phyloP scores from a whole-genome alignment of 2,797 vertebrate species.

The Premnoplex brunnescens region DNA sequence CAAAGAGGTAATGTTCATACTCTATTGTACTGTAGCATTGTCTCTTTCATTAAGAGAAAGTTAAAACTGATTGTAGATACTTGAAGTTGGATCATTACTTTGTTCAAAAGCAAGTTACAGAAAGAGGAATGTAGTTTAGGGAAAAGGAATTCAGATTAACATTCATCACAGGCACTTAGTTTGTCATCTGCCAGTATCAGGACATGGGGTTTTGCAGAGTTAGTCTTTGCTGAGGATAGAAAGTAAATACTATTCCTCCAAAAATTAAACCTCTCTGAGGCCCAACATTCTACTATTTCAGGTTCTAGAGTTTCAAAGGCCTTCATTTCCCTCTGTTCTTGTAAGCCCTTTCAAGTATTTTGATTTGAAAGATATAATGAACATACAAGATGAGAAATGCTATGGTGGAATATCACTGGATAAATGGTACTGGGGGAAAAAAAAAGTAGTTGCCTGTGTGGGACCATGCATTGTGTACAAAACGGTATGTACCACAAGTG shows the following conservation, averaged over 20 bases:
- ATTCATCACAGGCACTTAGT: background rate
- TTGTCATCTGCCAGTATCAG: background rate
- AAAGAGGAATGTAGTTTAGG: background rate
- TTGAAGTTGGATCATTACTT: background rate
- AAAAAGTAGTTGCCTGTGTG: background rate
- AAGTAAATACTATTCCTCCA: background rate
- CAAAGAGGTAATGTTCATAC: conserved; percentile 3
- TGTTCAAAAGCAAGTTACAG: background rate
- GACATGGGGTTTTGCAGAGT: background rate
- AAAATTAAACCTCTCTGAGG: background rate
- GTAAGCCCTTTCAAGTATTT: background rate
- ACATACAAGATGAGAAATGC: background rate
- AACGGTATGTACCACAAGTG: background rate
- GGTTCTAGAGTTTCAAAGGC: background rate
- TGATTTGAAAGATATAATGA: background rate
- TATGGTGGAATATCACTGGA: background rate
- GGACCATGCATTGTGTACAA: background rate
- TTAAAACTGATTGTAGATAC: background rate
- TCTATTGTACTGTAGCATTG: background rate
- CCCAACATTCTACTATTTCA: background rate
- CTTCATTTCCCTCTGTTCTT: background rate
- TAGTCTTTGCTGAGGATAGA: background rate
- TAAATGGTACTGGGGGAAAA: background rate
- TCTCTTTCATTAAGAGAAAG: conserved; percentile 7
- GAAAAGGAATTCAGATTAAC: background rate